These are phyloP conservation scores for Siniperca undulata DNA, from an alignment of 2,797 vertebrate species.

Conservation along the genomic window DNA sequence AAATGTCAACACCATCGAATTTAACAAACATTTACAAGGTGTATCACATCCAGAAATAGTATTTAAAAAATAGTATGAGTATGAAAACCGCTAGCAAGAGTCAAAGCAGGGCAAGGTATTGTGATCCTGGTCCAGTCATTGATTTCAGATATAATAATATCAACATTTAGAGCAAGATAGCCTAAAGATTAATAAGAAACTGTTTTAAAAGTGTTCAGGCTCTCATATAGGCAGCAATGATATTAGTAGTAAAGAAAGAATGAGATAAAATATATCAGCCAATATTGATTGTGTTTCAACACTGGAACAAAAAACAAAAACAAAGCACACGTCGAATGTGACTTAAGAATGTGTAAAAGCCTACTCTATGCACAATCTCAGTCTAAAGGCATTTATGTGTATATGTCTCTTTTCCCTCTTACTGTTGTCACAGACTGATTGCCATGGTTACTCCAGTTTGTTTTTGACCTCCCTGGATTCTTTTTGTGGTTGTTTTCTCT, in stretches of 20 bases:
- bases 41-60: neutral
- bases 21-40: neutral
- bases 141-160: neutral
- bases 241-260: neutral
- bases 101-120: neutral
- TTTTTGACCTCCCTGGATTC: neutral
- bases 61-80: neutral
- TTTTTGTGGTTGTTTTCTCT: constrained; percentile 12
- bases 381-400: neutral
- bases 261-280: neutral
- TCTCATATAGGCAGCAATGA: neutral
- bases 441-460: constrained; percentile 6
- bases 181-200: neutral
- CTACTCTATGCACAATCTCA: neutral
- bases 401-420: neutral
- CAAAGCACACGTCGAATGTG: no score
- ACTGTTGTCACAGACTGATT: neutral
- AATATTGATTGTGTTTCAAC: neutral
- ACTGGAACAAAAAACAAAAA: no score
- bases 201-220: neutral
- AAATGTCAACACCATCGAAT: neutral
- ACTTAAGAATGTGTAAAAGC: neutral
- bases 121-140: neutral
- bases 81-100: neutral
- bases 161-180: neutral